Evolutionary conservation across 2,888 invertebrate species (phyloP), one percentile per base, ranked within the genome.

Genomic region (Asteroscopus sphinx): DNA sequence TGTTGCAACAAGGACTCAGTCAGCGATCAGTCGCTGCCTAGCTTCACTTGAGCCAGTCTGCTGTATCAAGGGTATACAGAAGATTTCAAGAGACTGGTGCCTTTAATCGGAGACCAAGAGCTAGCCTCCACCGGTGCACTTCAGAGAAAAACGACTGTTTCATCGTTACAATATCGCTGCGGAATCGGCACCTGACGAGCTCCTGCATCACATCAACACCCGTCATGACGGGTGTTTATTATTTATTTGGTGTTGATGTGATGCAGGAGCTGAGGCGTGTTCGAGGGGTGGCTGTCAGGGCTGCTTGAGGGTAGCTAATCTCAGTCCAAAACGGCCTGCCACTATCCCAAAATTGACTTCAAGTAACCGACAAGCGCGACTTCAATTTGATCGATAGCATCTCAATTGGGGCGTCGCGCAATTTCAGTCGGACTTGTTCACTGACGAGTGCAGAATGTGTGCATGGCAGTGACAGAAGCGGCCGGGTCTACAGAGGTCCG

Each of bases 161-260:
- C 21, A 4, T 21, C 4, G 21, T 21, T 21, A 21, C 21, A 21
- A 21, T 21, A 21, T 21, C 21, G 21, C 4, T 21, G 21, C 61
- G 68, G 44, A 68, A 77, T 68, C 61, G 68, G 1, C 66, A 66
- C 21, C 51, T 68, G n/a, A 74, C 57, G 13, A n/a, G n/a, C n/a
- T n/a, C n/a, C n/a, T n/a, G n/a, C n/a, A n/a, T n/a, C n/a, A n/a
- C n/a, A n/a, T n/a, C n/a, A n/a, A n/a, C n/a, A n/a, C n/a, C n/a
- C n/a, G n/a, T n/a, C n/a, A n/a, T n/a, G n/a, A n/a, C n/a, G n/a
- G n/a, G n/a, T n/a, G n/a, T n/a, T n/a, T n/a, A n/a, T n/a, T n/a
- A n/a, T n/a, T n/a, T n/a, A n/a, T n/a, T n/a, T n/a, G 63, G 52
- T 16, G 60, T 73, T 17, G 41, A 48, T 30, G 42, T 68, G 26